Base-by-base conservation (phyloP, 2,797 vertebrate species). In the Rhynchonycteris naso region DNA sequence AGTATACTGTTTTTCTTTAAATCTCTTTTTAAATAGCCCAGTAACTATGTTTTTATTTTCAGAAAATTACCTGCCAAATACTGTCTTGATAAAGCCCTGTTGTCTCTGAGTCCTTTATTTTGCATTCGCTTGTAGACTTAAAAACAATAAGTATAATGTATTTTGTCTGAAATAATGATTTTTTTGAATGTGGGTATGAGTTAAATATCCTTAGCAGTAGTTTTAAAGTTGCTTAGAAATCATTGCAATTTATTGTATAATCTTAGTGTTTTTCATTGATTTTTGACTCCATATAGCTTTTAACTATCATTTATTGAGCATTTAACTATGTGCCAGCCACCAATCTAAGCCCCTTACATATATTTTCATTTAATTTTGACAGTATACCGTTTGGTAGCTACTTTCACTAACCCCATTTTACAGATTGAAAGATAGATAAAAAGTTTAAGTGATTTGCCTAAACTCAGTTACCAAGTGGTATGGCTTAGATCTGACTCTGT, bases 211-310 rank as follows among this genome's bases (percentile, higher is more conserved):
- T 69, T 92, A 59, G 52, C 10, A 61, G 14, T 91, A 24, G 35
- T 95, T 90, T 88, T 74, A 68, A 90, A 89, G 81, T 66, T 56
- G 26, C 18, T 58, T 76, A 85, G 56, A 95, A 94, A 52, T 94
- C 50, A 80, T 76, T 71, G 35, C 35, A 35, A 28, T 78, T 93
- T 86, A 66, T 78, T 88, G 65, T 82, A 63, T 68, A 68, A 26
- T 72, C 47, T 76, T 93, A 54, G 11, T 86, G 12, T 71, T 76
- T 90, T 89, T 69, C 7, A n/a, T 63, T 69, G 47, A 82, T 83
- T 89, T 95, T 94, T 71, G 83, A n/a, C 10, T 38, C 18, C 15
- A 12, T 72, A 5, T 63, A 90, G 90, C 52, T 76, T 89, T 35
- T 35, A 66, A 47, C 33, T 69, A 28, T 56, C n/a, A 58, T 56